Evolutionary conservation across 2,113 vertebrate species (phyloP).

Genomic region (Thinocorus orbignyianus): DNA sequence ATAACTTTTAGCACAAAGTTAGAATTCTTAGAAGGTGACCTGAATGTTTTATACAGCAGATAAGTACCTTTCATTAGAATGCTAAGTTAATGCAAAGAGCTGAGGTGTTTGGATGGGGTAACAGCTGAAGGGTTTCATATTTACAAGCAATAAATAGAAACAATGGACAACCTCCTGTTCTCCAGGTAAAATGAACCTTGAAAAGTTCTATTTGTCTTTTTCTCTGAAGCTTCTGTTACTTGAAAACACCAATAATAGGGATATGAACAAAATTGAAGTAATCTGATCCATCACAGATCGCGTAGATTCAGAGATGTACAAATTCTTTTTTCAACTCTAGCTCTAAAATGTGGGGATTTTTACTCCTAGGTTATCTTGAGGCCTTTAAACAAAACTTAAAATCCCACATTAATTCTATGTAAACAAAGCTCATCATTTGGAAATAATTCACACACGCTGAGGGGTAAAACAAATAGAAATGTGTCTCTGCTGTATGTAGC

Average conservation of each 20-base stretch:
- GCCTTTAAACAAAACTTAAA: background rate
- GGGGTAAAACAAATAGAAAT: background rate
- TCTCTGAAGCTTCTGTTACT: background rate
- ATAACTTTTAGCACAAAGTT: background rate
- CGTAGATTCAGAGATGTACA: background rate
- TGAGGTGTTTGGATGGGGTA: background rate
- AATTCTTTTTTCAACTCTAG: background rate
- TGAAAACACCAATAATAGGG: background rate
- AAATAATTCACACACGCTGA: background rate
- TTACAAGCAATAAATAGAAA: background rate
- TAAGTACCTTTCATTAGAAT: background rate
- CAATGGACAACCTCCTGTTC: background rate
- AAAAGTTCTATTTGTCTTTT: background rate
- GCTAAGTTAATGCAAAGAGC: background rate
- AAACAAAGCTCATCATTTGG: background rate
- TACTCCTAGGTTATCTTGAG: background rate
- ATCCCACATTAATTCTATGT: background rate
- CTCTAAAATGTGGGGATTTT: background rate
- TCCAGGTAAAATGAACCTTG: background rate
- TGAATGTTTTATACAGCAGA: background rate
- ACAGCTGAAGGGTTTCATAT: background rate
- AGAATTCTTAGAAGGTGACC: background rate
- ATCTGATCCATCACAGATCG: background rate
- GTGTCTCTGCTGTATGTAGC: background rate
- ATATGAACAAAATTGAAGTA: background rate